Evolutionary conservation across 1,140 invertebrate genomes (phyloP), one percentile per base, ranked within the genome.

Genomic region (Aphidius gifuensis): DNA sequence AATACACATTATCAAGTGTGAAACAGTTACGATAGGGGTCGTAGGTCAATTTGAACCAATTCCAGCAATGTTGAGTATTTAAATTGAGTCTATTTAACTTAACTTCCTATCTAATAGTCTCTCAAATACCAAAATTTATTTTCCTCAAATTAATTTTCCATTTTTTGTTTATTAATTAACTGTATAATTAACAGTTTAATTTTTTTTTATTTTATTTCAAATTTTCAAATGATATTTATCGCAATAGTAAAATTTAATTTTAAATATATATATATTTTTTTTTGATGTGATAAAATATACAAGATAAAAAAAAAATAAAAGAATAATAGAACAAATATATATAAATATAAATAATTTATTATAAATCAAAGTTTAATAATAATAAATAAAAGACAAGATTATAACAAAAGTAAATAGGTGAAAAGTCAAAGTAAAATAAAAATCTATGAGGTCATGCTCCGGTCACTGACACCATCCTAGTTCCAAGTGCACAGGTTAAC

Each of bases 401-500:
- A 3, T 32, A 55, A 50, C 21, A 61, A 9, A 44, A 48, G 46
- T 44, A 58, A 58, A 57, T 21, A 46, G 62, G 60, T 39, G 62
- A 64, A 50, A 57, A 60, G 61, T 48, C 53, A 55, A 51, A 44
- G 50, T 46, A 71, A 72, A 74, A 71, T 73, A 77, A 77, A 69
- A 73, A 73, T 74, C 74, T 69, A 69, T 70, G 64, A 71, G 75
- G 74, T 77, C 72, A 77, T 71, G 73, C 73, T 77, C 71, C 74
- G 75, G 75, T 75, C 74, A 74, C 75, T 75, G 75, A 75, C 75
- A 73, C 74, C 74, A 67, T 32, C 60, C 23, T 21, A 42, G 45
- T 58, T 58, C 11, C 21, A 49, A 49, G 11, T 49, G 48, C 48
- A 49, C 16, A 16, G 16, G 16, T 16, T 16, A 16, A 16, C 16